Base-by-base conservation (phyloP, 2,113 vertebrate genomes). In the Thunnus maccoyii region DNA sequence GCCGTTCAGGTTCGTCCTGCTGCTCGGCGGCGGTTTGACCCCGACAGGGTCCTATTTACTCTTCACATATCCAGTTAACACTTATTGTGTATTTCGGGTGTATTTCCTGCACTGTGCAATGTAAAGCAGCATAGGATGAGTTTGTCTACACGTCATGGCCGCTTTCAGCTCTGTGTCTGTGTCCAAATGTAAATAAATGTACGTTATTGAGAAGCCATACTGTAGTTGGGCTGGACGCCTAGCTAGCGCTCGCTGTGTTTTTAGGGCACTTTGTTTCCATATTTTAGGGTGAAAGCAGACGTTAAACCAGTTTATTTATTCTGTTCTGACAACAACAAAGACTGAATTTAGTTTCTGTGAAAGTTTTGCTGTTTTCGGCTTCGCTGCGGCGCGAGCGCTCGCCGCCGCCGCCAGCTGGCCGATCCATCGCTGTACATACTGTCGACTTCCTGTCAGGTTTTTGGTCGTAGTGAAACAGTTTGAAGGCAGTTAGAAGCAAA, bases 161-260 rank as follows among this genome's bases (percentile, higher is more conserved):
- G 57, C 76, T 80, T 83, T 32, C 52, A 60, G 65, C 71, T 74
- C 30, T 14, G 9, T 0, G 48, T 83, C 10, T 51, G 47, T 52
- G 46, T 84, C 32, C 62, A 51, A 22, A 61, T 91, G 88, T 87
- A 87, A 82, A 87, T 88, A 77, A 73, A 79, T 1, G 56, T 51
- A 58, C 5, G 20, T 86, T 58, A 8, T 76, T 56, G 60, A 85
- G 80, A 90, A 89, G 88, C 88, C 90, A 90, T 88, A 84, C 27
- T 25, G 65, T 63, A 46, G 72, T 72, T 14, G 17, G 22, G 72
- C 76, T 14, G 17, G 22, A 22, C 0, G 72, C 72, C 76, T 63
- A 5, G 80, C 80, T 76, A 50, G 68, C 56, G 20, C 78, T 68
- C 16, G 76, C 68, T 70, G 74, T n/a, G 4, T 30, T 72, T 66